These are phyloP conservation scores for Scaptomyza graminum DNA, from an alignment of 1,140 invertebrate genomes.

Conservation along the genomic window DNA sequence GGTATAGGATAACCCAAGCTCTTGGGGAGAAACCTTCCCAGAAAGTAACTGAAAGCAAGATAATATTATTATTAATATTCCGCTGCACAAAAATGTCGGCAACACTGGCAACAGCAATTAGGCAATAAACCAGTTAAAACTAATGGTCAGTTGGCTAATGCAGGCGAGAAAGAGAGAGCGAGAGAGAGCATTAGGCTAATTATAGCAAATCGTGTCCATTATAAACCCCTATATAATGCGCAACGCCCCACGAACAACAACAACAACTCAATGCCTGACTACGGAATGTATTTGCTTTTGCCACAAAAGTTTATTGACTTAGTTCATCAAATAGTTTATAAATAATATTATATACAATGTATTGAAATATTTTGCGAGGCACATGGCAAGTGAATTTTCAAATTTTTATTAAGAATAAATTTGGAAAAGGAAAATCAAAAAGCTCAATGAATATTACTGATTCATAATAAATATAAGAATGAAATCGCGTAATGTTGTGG, in stretches of 20 bases:
- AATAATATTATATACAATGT: background rate
- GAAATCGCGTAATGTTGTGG: conserved; percentile 11
- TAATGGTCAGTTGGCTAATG: conserved; percentile 50
- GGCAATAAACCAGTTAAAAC: conserved; percentile 56
- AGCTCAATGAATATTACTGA: conserved; percentile 36
- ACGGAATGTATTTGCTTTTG: conserved; percentile 35
- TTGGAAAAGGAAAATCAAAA: conserved; percentile 7
- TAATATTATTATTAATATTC: too few species aligned
- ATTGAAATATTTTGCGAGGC: conserved; percentile 11
- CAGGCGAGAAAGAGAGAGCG: background rate
- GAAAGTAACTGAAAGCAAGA: too few species aligned
- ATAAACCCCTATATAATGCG: conserved; percentile 53
- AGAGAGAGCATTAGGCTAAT: conserved; percentile 44
- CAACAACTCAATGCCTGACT: conserved; percentile 8
- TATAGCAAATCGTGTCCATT: conserved; percentile 65
- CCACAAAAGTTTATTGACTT: conserved; percentile 63
- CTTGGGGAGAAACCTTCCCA: too few species aligned
- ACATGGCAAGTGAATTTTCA: conserved; percentile 2
- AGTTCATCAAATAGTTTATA: conserved; percentile 32
- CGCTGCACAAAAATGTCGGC: conserved; percentile 55
- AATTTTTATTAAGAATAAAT: background rate
- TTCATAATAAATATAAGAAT: conserved; percentile 25
- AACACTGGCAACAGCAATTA: conserved; percentile 51
- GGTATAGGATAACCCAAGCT: too few species aligned
- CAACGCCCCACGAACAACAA: conserved; percentile 37